phyloP scores from a whole-genome alignment of 2,113 vertebrate species.

The Gymnorhina tibicen region DNA sequence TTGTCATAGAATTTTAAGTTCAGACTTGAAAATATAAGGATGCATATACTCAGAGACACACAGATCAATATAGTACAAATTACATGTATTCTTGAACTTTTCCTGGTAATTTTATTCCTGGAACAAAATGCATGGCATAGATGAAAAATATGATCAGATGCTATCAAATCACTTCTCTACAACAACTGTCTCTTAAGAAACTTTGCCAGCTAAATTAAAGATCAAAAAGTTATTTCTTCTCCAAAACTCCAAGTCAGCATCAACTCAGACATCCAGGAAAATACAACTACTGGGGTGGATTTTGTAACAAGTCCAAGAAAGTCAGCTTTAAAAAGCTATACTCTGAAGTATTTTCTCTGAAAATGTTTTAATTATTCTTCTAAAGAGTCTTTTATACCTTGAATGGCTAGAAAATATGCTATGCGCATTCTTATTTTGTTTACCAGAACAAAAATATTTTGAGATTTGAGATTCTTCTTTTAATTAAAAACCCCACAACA shows the following conservation, averaged over 20 bases:
- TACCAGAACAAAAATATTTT: not conserved
- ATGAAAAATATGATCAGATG: not conserved
- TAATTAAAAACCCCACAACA: rapidly evolving
- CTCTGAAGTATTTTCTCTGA: not conserved
- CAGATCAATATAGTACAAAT: not conserved
- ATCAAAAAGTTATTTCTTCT: not conserved
- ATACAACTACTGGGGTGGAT: not conserved
- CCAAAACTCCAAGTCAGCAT: not conserved
- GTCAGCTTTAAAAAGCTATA: not conserved
- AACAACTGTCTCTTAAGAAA: not conserved
- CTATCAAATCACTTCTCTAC: not conserved
- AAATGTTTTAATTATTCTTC: not conserved
- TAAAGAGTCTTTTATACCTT: not conserved
- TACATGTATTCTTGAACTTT: not conserved
- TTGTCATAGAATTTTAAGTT: not conserved
- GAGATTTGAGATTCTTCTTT: not conserved
- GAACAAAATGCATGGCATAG: not conserved
- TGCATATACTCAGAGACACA: not conserved
- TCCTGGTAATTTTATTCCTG: not conserved
- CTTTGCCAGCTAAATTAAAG: not conserved
- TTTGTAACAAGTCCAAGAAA: not conserved
- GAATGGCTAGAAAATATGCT: not conserved
- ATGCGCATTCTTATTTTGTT: not conserved
- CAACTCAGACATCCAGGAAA: not conserved
- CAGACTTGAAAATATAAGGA: not conserved